A percentile compares a stretch with the other conserved stretches of the same genome.
Evolutionary conservation across 2,888 invertebrate genomes (phyloP).

Genomic region (Geotrupes spiniger): DNA sequence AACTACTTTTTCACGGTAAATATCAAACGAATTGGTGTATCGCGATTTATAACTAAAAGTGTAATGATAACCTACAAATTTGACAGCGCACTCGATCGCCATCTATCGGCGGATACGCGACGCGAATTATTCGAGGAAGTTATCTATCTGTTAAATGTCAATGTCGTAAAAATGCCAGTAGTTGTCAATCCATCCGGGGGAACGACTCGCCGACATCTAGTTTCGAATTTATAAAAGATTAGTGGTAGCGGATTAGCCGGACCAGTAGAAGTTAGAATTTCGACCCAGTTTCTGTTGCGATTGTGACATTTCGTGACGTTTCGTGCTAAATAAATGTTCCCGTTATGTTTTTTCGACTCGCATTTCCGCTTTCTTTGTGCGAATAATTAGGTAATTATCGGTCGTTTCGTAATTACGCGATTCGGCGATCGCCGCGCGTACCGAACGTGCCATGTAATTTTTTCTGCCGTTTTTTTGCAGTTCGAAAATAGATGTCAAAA

Average conservation of each 20-base stretch:
- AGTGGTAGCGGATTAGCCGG: no score
- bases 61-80: no score
- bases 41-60: no score
- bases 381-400: conserved; percentile 20
- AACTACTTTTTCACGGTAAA: no score
- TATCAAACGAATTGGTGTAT: no score
- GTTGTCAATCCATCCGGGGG: no score
- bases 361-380: conserved; percentile 18
- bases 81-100: no score
- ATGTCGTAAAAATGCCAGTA: no score
- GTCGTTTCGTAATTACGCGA: background rate
- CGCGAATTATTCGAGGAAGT: no score
- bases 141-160: no score
- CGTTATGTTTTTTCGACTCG: conserved; percentile 22
- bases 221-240: conserved; percentile 12
- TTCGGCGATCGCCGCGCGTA: background rate
- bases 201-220: conserved; percentile 11
- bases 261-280: conserved; percentile 15
- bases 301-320: conserved; percentile 26
- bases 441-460: background rate
- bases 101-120: no score
- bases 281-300: conserved; percentile 31
- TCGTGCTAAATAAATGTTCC: conserved; percentile 22
- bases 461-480: conserved; percentile 11
- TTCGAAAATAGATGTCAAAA: conserved; percentile 12